Evolutionary conservation across 2,888 invertebrate genomes (phyloP), one percentile per base, ranked within the genome.

Genomic region (Odontocerum albicorne): DNA sequence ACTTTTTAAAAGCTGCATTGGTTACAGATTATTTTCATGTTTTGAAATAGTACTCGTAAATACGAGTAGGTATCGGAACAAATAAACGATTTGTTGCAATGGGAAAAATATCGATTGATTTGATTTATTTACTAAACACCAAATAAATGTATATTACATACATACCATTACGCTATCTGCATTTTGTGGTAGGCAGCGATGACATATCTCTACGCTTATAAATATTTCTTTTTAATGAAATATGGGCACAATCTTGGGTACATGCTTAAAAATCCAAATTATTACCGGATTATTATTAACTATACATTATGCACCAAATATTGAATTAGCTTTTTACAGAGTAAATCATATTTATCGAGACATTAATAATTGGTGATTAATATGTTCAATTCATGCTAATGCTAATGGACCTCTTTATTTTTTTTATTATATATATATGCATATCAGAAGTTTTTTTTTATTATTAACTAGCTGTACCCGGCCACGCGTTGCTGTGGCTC

Each of bases 391-490:
- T 3, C 87, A 88, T 65, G 83, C 85, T n/a, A n/a, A n/a, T n/a
- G n/a, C n/a, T 43, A 88, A 88, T 68, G 86, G 86, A 38, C 87
- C 86, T 35, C 86, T 85, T 22, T 78, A 87, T 64, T 87, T 88
- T 68, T 88, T 88, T 74, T 79, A 88, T 71, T 85, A 82, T 68
- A 69, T 87, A 65, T 87, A 85, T 65, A 19, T 83, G 1, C 87
- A 88, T 71, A 79, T 85, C 65, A 84, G 84, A 1, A 86, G 86
- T n/a, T n/a, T n/a, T n/a, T n/a, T n/a, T n/a, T n/a, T n/a, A n/a
- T n/a, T n/a, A n/a, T n/a, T n/a, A n/a, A n/a, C n/a, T n/a, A n/a
- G n/a, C n/a, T n/a, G n/a, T n/a, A n/a, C n/a, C n/a, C n/a, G n/a
- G n/a, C n/a, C n/a, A n/a, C n/a, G n/a, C n/a, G n/a, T n/a, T n/a